Percentiles rank a stretch among this genome's conserved stretches.
These are phyloP conservation scores for Drosophila subobscura DNA, from an alignment of 1,140 invertebrate genomes.

Conservation along the genomic window DNA sequence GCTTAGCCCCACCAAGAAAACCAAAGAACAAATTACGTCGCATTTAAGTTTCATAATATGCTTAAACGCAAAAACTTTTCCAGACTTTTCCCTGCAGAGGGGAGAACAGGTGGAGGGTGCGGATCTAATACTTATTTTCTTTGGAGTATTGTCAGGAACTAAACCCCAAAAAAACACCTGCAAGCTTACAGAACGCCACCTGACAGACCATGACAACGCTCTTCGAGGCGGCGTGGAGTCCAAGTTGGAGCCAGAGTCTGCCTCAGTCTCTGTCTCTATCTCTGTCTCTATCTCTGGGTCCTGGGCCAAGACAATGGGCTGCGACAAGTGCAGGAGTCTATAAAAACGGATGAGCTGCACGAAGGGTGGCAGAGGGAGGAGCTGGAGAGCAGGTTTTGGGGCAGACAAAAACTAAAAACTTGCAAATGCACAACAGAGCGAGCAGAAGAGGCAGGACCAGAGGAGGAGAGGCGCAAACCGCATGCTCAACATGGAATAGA, in stretches of 20 bases:
- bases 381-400: neutral
- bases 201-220: constrained; percentile 23
- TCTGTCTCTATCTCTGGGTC: neutral
- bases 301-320: constrained; percentile 73
- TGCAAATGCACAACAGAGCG: constrained; percentile 59
- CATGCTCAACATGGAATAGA: constrained; percentile 58
- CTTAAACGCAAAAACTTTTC: constrained; percentile 66
- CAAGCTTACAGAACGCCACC: constrained; percentile 39
- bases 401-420: constrained; percentile 62
- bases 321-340: constrained; percentile 74
- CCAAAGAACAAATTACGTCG: constrained; percentile 75
- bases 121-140: constrained; percentile 60
- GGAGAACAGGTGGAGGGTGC: neutral
- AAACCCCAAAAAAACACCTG: constrained; percentile 70
- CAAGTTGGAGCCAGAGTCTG: neutral
- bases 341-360: constrained; percentile 57
- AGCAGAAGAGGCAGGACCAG: neutral
- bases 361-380: neutral
- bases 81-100: neutral
- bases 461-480: constrained; percentile 39
- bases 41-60: constrained; percentile 80
- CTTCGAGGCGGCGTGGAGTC: constrained; percentile 25
- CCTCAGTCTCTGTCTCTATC: neutral
- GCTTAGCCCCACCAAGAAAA: constrained; percentile 61
- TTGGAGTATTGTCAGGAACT: constrained; percentile 62